phyloP scores from a whole-genome alignment of 2,113 vertebrate genomes.

The Albula glossodonta region DNA sequence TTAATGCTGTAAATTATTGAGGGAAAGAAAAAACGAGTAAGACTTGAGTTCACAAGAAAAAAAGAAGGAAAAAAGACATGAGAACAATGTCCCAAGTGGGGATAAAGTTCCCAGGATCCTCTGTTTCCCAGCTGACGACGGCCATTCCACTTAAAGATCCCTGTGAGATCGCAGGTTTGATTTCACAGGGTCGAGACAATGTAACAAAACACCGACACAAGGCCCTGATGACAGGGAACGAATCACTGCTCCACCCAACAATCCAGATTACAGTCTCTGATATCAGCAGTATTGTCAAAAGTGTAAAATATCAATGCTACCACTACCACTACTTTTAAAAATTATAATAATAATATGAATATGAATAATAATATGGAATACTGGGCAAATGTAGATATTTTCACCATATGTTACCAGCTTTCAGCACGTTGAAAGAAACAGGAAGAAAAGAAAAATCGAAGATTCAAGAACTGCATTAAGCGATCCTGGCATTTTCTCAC shows the following conservation, averaged over 20 bases:
- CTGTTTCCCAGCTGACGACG: background rate
- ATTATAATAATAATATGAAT: too few relatives aligned
- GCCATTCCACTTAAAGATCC: constrained; percentile 39
- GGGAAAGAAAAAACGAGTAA: background rate
- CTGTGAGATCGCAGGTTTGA: constrained; percentile 48
- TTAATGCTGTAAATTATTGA: background rate
- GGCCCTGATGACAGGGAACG: constrained; percentile 24
- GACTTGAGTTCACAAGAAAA: background rate
- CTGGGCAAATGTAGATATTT: background rate
- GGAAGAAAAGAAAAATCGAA: constrained; percentile 33
- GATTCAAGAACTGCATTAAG: constrained; percentile 35
- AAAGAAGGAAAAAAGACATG: background rate
- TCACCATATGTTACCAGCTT: constrained; percentile 32
- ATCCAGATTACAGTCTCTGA: background rate
- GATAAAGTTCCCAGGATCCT: background rate
- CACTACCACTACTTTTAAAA: too few relatives aligned
- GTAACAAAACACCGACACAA: constrained; percentile 43
- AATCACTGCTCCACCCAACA: background rate
- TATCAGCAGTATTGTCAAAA: background rate
- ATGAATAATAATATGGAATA: too few relatives aligned
- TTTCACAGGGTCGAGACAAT: constrained; percentile 24
- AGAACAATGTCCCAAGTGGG: background rate
- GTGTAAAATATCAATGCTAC: too few relatives aligned
- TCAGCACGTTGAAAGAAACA: constrained; percentile 50
- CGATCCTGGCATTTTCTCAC: constrained; percentile 54